Evolutionary conservation across 2,797 vertebrate genomes (phyloP), one percentile per base, ranked within the genome.

Genomic region (Anabacerthia variegaticeps): DNA sequence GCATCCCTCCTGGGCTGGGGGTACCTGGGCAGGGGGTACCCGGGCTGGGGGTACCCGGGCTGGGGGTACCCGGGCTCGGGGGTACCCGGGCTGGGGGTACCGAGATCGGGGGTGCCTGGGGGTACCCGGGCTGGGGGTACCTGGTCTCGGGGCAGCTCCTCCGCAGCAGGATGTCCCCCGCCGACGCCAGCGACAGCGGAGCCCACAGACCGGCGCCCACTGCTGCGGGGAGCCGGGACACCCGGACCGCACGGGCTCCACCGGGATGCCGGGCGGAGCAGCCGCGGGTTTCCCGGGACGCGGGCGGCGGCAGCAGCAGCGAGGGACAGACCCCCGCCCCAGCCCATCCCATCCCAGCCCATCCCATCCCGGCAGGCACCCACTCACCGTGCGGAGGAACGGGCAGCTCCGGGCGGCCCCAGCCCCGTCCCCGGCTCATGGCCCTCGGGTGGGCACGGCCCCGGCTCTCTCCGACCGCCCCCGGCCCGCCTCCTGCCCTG

Each of bases 401-500:
- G 37, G 44, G 22, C 12, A 41, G 44, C 55, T 36, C 39, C 51
- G 14, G n/a, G 51, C 59, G 19, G 19, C 27, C 10, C 37, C 39
- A 10, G 9, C 43, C 20, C 43, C 20, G 19, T 48, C 69, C 19
- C 43, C 41, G 7, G 41, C 7, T 84, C 94, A 77, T 46, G 78
- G 85, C 37, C 32, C 26, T 11, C 12, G 63, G 78, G 37, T 24
- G 34, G 54, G 6, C 43, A 20, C 39, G 27, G n/a, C 7, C 44
- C 44, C 20, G 26, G 58, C 69, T 67, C 54, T 15, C 55, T 37
- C 78, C 36, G 26, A 55, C 78, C 9, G 61, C 69, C 69, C 4
- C 39, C 1, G 16, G 2, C 24, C 37, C 39, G 9, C 23, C 23
- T 0, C 4, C 27, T 1, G 2, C 2, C 23, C 46, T 14, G 44